Evolutionary conservation across 2,113 vertebrate species (phyloP).

Genomic region (Dipodomys stephensi): DNA sequence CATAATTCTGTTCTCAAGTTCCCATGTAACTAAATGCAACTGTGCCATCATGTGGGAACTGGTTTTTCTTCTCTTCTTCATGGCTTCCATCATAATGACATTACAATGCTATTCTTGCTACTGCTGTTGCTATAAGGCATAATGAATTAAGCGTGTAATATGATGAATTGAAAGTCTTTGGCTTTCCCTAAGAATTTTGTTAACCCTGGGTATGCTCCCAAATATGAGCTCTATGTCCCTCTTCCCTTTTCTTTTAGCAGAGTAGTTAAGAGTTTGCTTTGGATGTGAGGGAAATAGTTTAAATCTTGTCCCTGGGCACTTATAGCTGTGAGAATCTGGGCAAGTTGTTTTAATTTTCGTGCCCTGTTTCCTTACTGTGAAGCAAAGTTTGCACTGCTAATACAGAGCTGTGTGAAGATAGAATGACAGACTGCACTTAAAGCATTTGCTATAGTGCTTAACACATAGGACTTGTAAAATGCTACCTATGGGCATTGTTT

Average conservation of each 20-base stretch:
- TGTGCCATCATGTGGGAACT: neutral
- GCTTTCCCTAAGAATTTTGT: constrained; percentile 34
- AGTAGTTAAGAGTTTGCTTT: neutral
- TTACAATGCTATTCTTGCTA: neutral
- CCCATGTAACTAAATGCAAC: neutral
- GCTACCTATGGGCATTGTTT: neutral
- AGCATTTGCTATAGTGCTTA: neutral
- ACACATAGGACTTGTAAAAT: neutral
- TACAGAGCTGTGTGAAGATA: neutral
- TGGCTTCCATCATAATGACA: neutral
- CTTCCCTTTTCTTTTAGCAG: neutral
- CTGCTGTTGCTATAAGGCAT: neutral
- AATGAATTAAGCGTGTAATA: constrained; percentile 1
- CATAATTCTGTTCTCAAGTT: neutral
- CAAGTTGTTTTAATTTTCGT: neutral
- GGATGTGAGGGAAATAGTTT: neutral
- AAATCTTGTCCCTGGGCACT: neutral
- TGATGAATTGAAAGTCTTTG: constrained; percentile 45
- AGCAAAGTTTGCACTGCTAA: neutral
- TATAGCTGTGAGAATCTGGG: neutral
- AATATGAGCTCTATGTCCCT: neutral
- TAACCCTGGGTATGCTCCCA: neutral
- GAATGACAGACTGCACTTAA: neutral
- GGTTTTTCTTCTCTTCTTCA: neutral
- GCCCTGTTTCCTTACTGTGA: neutral